Conservation (phyloP, 2,888 invertebrate genomes). For the Oxycera nigricornis region DNA sequence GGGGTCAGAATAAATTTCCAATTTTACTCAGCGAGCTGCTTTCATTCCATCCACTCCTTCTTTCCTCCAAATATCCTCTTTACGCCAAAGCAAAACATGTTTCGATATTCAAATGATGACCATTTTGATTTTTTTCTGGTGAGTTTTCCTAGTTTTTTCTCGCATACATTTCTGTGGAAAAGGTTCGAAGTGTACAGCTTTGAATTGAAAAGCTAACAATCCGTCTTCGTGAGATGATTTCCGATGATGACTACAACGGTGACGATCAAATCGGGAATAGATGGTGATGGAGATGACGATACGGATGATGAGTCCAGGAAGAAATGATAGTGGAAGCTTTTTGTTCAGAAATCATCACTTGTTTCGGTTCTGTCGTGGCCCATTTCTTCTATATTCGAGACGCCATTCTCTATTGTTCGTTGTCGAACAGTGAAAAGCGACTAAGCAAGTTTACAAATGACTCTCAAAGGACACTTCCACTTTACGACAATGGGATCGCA, state of each 20-base stretch:
- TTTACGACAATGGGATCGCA: slow-evolving; percentile 44
- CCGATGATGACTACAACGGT: slow-evolving; percentile 1
- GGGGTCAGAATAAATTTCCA: slow-evolving; percentile 25
- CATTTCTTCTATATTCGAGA: slow-evolving; percentile 9
- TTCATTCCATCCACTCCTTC: not conserved
- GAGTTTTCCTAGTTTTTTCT: slow-evolving; percentile 1
- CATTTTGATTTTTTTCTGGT: slow-evolving; percentile 1
- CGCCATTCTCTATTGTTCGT: slow-evolving; percentile 25
- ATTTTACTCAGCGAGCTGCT: not conserved
- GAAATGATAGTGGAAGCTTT: not conserved
- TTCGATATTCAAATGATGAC: slow-evolving; percentile 30
- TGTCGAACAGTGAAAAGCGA: slow-evolving; percentile 22
- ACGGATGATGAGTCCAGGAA: not conserved
- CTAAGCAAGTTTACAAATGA: slow-evolving; percentile 42
- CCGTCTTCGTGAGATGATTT: slow-evolving; percentile 31
- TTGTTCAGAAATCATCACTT: not conserved
- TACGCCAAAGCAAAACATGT: not conserved
- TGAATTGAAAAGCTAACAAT: slow-evolving; percentile 32
- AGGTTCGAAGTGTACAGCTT: not conserved
- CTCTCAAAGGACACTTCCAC: slow-evolving; percentile 41
- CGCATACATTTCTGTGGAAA: not conserved
- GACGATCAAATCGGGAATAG: not conserved
- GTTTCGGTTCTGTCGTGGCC: slow-evolving; percentile 13
- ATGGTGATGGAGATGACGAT: not conserved
- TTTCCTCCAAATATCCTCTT: not conserved